Percentiles rank a stretch among this genome's conserved stretches.
Conservation (phyloP, 2,888 invertebrate genomes). For the Drosophila robusta region DNA sequence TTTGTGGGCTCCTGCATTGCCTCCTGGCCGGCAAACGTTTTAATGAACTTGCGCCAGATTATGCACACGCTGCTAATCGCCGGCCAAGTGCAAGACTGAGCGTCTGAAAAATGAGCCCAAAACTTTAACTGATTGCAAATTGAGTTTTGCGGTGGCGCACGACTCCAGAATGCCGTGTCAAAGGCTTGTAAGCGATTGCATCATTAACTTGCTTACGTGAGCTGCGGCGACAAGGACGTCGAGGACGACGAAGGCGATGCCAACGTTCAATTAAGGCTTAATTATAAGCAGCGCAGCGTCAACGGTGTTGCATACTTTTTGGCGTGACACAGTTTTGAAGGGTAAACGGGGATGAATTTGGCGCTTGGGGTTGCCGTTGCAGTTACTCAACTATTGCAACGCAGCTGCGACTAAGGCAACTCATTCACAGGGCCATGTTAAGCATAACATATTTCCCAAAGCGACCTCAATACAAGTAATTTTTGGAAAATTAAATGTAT, state of each 20-base stretch:
- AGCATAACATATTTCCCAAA: slow-evolving; percentile 15
- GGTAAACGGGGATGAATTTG: not conserved
- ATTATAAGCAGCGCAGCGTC: slow-evolving; percentile 59
- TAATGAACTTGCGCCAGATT: slow-evolving; percentile 56
- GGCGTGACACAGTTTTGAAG: slow-evolving; percentile 44
- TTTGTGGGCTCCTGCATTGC: slow-evolving; percentile 40
- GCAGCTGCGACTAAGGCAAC: slow-evolving; percentile 2
- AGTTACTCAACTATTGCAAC: slow-evolving; percentile 60
- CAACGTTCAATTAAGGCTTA: slow-evolving; percentile 69
- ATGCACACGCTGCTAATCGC: slow-evolving; percentile 36
- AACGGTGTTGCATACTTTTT: slow-evolving; percentile 44
- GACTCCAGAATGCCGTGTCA: slow-evolving; percentile 59
- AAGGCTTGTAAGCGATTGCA: slow-evolving; percentile 70
- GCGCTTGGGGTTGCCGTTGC: not conserved
- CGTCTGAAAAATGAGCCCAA: slow-evolving; percentile 19
- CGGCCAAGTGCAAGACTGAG: slow-evolving; percentile 3
- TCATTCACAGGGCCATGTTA: slow-evolving; percentile 9
- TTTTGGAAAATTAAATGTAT: too few species aligned
- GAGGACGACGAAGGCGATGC: slow-evolving; percentile 12
- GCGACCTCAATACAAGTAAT: slow-evolving; percentile 10
- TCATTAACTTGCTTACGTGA: slow-evolving; percentile 73
- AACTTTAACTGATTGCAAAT: slow-evolving; percentile 46
- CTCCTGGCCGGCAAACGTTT: slow-evolving; percentile 33
- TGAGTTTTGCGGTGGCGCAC: slow-evolving; percentile 26
- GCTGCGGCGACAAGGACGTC: slow-evolving; percentile 10